Percentiles rank a stretch among this genome's conserved stretches.
phyloP scores from a whole-genome alignment of 2,113 vertebrate species.

The Dipodomys spectabilis region DNA sequence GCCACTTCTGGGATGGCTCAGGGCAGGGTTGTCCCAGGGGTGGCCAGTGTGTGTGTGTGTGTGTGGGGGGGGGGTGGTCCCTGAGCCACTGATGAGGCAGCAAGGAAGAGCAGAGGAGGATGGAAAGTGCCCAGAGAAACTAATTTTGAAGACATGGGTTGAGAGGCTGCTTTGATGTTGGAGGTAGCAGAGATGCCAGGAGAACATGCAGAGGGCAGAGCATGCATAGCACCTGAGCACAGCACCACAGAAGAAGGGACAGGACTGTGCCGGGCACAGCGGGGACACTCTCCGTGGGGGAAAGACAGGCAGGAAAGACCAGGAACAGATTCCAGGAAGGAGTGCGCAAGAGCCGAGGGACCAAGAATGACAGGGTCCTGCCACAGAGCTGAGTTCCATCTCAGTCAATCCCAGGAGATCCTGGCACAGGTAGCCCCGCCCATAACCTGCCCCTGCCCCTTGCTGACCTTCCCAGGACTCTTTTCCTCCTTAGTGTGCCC shows the following conservation, averaged over 20 bases:
- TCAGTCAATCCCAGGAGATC: rapidly evolving
- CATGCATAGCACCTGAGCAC: neutral
- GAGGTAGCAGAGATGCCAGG: neutral
- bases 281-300: neutral
- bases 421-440: rapidly evolving
- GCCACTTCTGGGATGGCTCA: rapidly evolving
- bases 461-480: neutral
- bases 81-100: rapidly evolving
- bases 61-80: neutral
- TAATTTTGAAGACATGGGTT: rapidly evolving
- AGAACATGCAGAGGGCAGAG: neutral
- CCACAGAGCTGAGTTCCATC: rapidly evolving
- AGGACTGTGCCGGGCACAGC: rapidly evolving
- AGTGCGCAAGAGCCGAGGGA: neutral
- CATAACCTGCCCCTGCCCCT: rapidly evolving
- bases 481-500: neutral
- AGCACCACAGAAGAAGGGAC: rapidly evolving
- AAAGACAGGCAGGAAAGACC: neutral
- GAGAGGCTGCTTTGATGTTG: rapidly evolving
- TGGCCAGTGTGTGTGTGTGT: neutral
- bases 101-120: neutral
- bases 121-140: too few relatives aligned
- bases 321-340: rapidly evolving
- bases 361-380: rapidly evolving
- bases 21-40: neutral